Percentiles rank a stretch among this genome's conserved stretches.
Evolutionary conservation across 2,888 invertebrate genomes (phyloP).

Genomic region (Aphidoletes aphidimyza): DNA sequence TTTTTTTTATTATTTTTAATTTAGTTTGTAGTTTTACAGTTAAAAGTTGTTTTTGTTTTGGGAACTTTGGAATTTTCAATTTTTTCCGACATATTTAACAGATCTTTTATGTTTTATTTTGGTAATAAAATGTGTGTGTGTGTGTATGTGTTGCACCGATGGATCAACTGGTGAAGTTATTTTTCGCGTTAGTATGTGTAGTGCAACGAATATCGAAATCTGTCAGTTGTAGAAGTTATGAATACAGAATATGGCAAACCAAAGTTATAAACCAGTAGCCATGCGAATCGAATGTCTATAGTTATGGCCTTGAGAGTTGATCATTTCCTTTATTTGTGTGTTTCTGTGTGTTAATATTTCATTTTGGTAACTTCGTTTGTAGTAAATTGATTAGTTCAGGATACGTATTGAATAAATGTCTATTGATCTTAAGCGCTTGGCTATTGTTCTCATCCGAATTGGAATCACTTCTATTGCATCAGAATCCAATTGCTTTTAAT

Average conservation of each 20-base stretch:
- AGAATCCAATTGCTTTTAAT: conserved; percentile 18
- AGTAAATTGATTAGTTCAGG: not conserved
- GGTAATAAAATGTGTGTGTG: conserved; percentile 25
- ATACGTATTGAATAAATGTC: not conserved
- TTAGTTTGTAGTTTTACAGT: conserved; percentile 38
- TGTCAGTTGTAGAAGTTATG: too few relatives aligned
- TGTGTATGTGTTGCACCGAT: conserved; percentile 20
- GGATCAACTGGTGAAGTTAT: not conserved
- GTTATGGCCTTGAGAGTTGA: too few relatives aligned
- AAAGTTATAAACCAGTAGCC: too few relatives aligned
- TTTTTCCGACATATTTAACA: conserved; percentile 17
- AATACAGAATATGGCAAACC: too few relatives aligned
- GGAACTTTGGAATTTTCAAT: not conserved
- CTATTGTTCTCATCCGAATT: not conserved
- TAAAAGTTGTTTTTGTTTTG: conserved; percentile 13
- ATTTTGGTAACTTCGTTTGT: not conserved
- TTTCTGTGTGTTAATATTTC: not conserved
- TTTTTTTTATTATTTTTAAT: conserved; percentile 47
- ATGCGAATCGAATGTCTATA: too few relatives aligned
- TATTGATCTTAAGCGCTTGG: not conserved
- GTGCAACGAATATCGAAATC: not conserved
- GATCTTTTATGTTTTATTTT: conserved; percentile 30
- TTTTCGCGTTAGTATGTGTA: not conserved
- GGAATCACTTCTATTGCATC: conserved; percentile 2
- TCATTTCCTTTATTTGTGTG: not conserved